phyloP scores from a whole-genome alignment of 2,797 vertebrate species.

The Malurus splendens region DNA sequence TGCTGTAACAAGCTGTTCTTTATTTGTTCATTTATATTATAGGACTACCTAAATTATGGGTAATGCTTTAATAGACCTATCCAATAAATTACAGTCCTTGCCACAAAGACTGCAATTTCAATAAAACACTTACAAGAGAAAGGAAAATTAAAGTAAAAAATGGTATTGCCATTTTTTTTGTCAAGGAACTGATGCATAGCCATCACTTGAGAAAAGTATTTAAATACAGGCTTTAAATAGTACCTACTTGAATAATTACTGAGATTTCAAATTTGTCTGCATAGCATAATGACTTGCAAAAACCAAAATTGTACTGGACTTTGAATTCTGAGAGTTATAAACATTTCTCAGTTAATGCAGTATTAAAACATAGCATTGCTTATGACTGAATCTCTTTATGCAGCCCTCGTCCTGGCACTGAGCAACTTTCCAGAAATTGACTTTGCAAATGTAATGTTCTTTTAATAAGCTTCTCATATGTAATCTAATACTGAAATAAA shows the following conservation, averaged over 20 bases:
- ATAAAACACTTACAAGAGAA: neutral
- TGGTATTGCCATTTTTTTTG: neutral
- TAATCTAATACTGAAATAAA: conserved; percentile 35
- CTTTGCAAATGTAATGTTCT: conserved; percentile 24
- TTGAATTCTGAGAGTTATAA: neutral
- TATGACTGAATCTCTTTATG: neutral
- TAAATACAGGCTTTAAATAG: neutral
- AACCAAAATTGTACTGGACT: neutral
- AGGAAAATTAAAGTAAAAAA: neutral
- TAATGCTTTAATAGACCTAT: neutral
- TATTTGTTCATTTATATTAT: neutral
- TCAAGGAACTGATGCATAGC: neutral
- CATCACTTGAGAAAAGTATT: neutral
- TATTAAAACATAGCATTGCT: neutral
- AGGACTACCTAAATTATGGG: neutral
- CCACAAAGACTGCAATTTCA: neutral
- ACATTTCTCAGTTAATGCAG: neutral
- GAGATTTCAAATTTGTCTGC: neutral
- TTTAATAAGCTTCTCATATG: conserved; percentile 43
- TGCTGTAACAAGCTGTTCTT: neutral
- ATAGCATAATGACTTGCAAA: neutral
- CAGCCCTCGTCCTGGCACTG: neutral
- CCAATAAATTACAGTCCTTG: neutral
- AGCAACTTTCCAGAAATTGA: conserved; percentile 29
- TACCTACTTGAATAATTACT: neutral